Percentiles rank a stretch among this genome's conserved stretches.
phyloP scores from a whole-genome alignment of 1,140 invertebrate genomes.

The Anastrepha obliqua region DNA sequence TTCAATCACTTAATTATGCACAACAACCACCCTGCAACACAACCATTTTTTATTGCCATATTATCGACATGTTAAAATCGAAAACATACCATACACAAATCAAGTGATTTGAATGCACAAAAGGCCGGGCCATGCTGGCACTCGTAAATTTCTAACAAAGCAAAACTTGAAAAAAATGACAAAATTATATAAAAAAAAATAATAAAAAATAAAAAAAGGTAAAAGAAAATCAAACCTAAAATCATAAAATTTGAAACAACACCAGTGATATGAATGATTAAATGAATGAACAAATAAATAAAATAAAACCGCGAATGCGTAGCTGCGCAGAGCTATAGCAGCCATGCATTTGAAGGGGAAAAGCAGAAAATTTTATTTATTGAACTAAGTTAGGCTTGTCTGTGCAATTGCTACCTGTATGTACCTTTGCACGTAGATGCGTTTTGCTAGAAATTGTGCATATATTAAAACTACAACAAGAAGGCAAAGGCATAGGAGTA shows the following conservation, averaged over 20 bases:
- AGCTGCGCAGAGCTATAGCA: not conserved
- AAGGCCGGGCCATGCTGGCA: not conserved
- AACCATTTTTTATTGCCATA: conserved; percentile 40
- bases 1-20: not conserved
- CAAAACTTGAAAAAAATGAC: not conserved
- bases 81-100: conserved; percentile 25
- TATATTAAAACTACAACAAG: not conserved
- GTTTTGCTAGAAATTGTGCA: conserved; percentile 41
- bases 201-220: not conserved
- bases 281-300: conserved; percentile 39
- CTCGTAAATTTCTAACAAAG: not conserved
- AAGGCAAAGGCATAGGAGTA: not conserved
- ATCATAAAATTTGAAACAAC: not conserved
- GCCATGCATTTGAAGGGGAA: not conserved
- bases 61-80: conserved; percentile 36
- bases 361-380: not conserved
- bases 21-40: conserved; percentile 10
- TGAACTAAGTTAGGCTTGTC: conserved; percentile 10
- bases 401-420: not conserved
- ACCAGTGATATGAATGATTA: not conserved
- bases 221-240: not conserved
- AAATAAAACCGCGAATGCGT: not conserved
- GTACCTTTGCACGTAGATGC: conserved; percentile 13
- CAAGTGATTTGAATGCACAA: conserved; percentile 26
- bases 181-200: not conserved